Evolutionary conservation across 1,140 invertebrate genomes (phyloP).

Genomic region (Drosophila virilis): DNA sequence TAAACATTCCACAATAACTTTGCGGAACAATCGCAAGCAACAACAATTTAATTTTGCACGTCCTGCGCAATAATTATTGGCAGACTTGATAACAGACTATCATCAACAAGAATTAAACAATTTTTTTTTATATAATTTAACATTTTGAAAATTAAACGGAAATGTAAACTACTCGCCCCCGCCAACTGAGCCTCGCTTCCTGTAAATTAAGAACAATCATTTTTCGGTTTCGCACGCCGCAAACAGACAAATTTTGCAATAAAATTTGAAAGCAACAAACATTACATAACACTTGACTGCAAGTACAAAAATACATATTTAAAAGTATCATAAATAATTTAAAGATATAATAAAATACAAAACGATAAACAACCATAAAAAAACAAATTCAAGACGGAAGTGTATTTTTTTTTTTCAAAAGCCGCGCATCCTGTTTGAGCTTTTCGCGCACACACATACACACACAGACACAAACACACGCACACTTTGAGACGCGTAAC

Average conservation of each 20-base stretch:
- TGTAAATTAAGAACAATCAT: constrained; percentile 37
- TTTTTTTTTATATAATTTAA: constrained; percentile 30
- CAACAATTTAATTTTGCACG: neutral
- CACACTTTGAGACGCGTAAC: constrained; percentile 12
- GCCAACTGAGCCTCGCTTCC: constrained; percentile 55
- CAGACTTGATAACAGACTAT: neutral
- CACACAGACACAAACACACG: constrained; percentile 17
- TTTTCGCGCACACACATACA: constrained; percentile 40
- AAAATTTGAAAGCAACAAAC: constrained; percentile 33
- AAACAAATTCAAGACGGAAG: constrained; percentile 64
- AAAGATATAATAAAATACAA: constrained; percentile 15
- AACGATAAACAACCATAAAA: constrained; percentile 47
- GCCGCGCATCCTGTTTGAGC: constrained; percentile 71
- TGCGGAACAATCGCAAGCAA: neutral
- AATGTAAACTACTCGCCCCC: constrained; percentile 83
- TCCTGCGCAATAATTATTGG: neutral
- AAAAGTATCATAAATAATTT: constrained; percentile 25
- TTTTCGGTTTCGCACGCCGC: constrained; percentile 15
- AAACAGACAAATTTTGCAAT: constrained; percentile 18
- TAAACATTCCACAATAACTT: neutral
- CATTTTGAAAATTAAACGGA: constrained; percentile 58
- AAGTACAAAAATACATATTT: constrained; percentile 28
- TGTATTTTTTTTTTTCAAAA: constrained; percentile 53
- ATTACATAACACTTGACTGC: constrained; percentile 52
- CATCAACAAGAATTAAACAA: too few relatives aligned